These are phyloP conservation scores for Drosophila anomelani DNA, from an alignment of 2,888 invertebrate species.

Conservation along the genomic window DNA sequence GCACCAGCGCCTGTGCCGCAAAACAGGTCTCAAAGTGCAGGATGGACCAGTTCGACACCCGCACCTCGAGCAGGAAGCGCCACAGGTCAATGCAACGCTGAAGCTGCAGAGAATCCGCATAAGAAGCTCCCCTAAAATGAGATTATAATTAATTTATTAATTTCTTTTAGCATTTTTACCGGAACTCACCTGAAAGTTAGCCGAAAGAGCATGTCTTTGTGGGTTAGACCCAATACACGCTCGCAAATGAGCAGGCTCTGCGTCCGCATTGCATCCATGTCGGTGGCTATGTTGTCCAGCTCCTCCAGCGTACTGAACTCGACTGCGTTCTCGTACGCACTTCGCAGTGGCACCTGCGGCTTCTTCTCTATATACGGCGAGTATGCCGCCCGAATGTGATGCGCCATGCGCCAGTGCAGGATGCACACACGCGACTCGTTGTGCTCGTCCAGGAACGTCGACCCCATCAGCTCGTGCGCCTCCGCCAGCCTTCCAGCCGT, in stretches of 20 bases:
- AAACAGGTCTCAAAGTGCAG: slow-evolving; percentile 92
- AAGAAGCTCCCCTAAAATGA: slow-evolving; percentile 88
- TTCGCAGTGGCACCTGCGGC: slow-evolving; percentile 85
- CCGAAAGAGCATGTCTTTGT: slow-evolving; percentile 94
- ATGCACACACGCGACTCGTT: slow-evolving; percentile 90
- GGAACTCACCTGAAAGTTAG: slow-evolving; percentile 85
- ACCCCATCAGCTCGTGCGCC: slow-evolving; percentile 93
- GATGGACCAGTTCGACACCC: slow-evolving; percentile 92
- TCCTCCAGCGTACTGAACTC: slow-evolving; percentile 92
- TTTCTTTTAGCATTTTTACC: not conserved
- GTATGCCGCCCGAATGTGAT: slow-evolving; percentile 86
- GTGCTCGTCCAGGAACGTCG: slow-evolving; percentile 95
- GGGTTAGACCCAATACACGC: slow-evolving; percentile 92
- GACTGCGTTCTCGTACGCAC: slow-evolving; percentile 88
- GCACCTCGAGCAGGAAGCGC: slow-evolving; percentile 92
- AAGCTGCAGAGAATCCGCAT: slow-evolving; percentile 90
- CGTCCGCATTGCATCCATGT: slow-evolving; percentile 93
- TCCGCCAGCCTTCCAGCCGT: slow-evolving; percentile 90
- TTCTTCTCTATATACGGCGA: slow-evolving; percentile 80
- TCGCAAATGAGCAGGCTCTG: slow-evolving; percentile 95
- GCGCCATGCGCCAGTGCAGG: slow-evolving; percentile 92
- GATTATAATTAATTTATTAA: not conserved
- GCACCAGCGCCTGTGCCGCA: slow-evolving; percentile 92
- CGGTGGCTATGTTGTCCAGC: slow-evolving; percentile 89
- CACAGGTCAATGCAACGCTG: slow-evolving; percentile 95